A percentile compares a stretch with the other conserved stretches of the same genome.
Conservation (phyloP, 2,797 vertebrate species). For the Acropternis orthonyx region DNA sequence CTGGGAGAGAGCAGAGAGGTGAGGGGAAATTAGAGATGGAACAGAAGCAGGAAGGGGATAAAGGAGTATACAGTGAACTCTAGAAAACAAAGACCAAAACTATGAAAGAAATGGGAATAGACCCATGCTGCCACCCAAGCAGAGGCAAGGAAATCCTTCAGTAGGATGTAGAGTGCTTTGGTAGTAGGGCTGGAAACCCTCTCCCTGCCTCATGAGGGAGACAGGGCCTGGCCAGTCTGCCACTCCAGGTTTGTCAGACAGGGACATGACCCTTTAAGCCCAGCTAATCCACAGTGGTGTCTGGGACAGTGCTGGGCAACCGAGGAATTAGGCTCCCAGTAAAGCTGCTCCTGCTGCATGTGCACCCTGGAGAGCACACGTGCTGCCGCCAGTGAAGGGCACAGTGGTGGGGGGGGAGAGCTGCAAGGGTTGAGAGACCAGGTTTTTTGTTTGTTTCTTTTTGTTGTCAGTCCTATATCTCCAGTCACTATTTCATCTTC, state of each 20-base stretch:
- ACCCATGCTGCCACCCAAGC: background rate
- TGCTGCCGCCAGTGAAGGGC: accelerated
- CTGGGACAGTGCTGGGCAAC: background rate
- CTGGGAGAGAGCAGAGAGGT: background rate
- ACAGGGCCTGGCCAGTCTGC: background rate
- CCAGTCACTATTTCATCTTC: background rate
- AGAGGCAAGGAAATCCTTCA: background rate
- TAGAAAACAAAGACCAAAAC: background rate
- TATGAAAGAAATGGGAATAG: background rate
- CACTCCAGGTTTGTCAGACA: background rate
- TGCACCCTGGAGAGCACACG: background rate
- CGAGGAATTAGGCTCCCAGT: background rate
- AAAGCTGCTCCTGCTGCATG: background rate
- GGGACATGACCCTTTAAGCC: background rate
- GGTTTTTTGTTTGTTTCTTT: background rate
- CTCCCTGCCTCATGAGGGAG: background rate
- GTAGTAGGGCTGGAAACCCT: background rate
- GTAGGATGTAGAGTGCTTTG: background rate
- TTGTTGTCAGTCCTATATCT: background rate
- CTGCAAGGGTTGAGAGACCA: background rate
- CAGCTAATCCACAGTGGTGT: background rate
- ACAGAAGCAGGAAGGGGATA: background rate
- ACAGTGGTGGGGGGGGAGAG: background rate
- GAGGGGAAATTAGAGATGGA: background rate
- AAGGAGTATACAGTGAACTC: background rate